Evolutionary conservation across 2,888 invertebrate species (phyloP), one percentile per base, ranked within the genome.

Genomic region (Lithosia quadra): DNA sequence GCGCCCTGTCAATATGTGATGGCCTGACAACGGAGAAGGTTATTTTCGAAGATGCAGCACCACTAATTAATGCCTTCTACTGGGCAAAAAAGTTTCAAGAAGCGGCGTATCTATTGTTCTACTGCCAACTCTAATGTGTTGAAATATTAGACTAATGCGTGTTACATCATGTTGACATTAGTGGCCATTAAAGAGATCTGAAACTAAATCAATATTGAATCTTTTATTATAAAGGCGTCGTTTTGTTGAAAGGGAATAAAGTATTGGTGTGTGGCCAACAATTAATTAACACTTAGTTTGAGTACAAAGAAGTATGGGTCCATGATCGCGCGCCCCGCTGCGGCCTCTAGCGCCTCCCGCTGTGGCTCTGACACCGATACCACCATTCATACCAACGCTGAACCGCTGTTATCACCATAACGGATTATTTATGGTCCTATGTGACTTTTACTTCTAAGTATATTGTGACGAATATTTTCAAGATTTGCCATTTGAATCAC

Each of bases 21-120:
- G 88, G 81, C 86, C 86, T 89, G 92, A 93, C 92, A 92, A 90
- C 91, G 84, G 89, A 92, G 90, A 88, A 90, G 92, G 92, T 93
- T 93, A 94, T 93, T 93, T 92, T 91, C 85, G 88, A 93, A 91
- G 92, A 90, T 85, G 90, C 88, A 85, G 86, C 89, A 91, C 90
- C 90, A 91, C 93, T 94, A 95, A 94, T 95, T 94, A 94, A 94
- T 92, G 86, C 88, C 86, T 87, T 88, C 89, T 87, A 89, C 85
- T 72, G 82, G 82, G 79, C 78, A 87, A 86, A 91, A 91, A 92
- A 89, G 82, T 81, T 84, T 86, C 80, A 87, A 91, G 92, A 87
- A 91, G 92, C 91, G 90, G 87, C 78, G 77, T 79, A 79, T 80
- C 79, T 85, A 91, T 92, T 93, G 91, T 92, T 92, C 90, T 86